Conservation (phyloP, 2,797 vertebrate species). For the Remorina albescens region DNA sequence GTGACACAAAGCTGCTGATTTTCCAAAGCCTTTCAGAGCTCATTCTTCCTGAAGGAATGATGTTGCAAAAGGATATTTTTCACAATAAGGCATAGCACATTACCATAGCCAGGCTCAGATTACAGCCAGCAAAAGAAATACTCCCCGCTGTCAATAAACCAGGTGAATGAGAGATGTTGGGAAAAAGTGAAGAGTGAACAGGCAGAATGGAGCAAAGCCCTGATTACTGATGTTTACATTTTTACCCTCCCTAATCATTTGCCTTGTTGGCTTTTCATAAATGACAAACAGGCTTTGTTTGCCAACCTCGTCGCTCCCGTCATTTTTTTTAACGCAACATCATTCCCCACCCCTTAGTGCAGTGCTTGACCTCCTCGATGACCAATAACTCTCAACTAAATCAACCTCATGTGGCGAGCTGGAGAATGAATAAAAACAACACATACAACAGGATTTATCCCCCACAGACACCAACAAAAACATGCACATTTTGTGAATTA, state of each 20-base stretch:
- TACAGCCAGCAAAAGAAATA: constrained; percentile 55
- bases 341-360: constrained; percentile 27
- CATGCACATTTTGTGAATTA: constrained; percentile 61
- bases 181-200: constrained; percentile 37
- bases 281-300: constrained; percentile 57
- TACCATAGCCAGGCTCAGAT: constrained; percentile 40
- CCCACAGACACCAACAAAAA: constrained; percentile 35
- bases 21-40: constrained; percentile 34
- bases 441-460: constrained; percentile 49
- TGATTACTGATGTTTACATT: constrained; percentile 39
- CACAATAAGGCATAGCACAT: constrained; percentile 39
- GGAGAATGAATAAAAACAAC: constrained; percentile 50
- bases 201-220: not conserved
- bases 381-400: constrained; percentile 58
- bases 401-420: constrained; percentile 38
- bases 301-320: constrained; percentile 23
- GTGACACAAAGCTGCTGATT: not conserved
- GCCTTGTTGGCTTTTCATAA: constrained; percentile 58
- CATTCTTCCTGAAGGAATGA: constrained; percentile 46
- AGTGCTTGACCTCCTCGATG: constrained; percentile 25
- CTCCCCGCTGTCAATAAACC: constrained; percentile 47
- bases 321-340: constrained; percentile 51
- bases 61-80: constrained; percentile 56
- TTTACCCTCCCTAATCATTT: constrained; percentile 39
- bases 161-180: constrained; percentile 39